Conservation (phyloP, 2,113 vertebrate species). For the Embiotoca jacksoni region DNA sequence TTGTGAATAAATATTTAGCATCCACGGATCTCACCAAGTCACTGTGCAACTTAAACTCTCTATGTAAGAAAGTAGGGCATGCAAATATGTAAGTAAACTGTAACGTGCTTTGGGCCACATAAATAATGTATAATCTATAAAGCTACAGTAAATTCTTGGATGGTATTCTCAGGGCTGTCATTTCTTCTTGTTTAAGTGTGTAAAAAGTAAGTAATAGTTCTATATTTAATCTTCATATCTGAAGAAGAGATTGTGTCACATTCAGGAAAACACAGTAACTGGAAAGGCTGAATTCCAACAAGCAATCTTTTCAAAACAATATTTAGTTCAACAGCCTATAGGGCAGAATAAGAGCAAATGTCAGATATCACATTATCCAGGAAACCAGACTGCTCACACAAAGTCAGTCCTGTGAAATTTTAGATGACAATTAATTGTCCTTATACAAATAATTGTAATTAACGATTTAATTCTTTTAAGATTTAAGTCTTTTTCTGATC, state of each 20-base stretch:
- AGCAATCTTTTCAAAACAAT: conserved; percentile 4
- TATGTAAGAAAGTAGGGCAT: neutral
- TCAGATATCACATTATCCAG: neutral
- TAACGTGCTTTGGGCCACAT: neutral
- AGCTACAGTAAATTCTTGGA: too few species aligned
- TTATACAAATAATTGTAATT: too few species aligned
- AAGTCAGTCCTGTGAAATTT: neutral
- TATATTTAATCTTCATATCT: neutral
- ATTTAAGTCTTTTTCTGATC: too few species aligned
- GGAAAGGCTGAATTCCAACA: neutral
- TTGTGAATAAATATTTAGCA: conserved; percentile 49
- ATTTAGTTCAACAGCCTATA: neutral
- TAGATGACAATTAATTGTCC: too few species aligned
- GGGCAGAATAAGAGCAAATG: neutral
- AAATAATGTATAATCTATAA: neutral
- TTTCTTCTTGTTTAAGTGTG: neutral
- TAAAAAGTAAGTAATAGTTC: neutral
- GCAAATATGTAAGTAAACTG: neutral
- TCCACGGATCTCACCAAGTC: neutral
- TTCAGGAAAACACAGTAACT: neutral
- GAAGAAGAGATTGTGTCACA: neutral
- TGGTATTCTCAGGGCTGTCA: too few species aligned
- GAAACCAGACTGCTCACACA: neutral
- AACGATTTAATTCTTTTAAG: too few species aligned
- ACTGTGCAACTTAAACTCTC: neutral